Base-by-base conservation (phyloP, 1,140 invertebrate genomes). In the Papilio dardanus region DNA sequence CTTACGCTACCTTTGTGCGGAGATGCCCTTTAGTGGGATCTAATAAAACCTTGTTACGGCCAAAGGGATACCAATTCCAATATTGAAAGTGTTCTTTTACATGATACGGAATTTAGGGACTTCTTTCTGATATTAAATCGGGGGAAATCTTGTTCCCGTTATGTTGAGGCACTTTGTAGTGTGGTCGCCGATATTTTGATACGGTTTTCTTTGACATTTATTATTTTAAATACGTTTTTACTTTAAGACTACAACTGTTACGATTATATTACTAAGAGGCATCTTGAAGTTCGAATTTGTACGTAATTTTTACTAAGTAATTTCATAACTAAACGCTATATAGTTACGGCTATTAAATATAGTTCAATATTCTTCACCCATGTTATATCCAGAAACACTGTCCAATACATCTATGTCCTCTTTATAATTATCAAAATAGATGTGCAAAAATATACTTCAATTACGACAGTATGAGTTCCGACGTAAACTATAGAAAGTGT, bases 21-120 rank as follows among this genome's bases (percentile, higher is more conserved):
- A 82, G 86, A 87, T 90, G 88, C 88, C 90, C 91, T 92, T 92
- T 92, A 92, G 91, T 92, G 91, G 88, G 89, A 92, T 92, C 90
- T 92, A 92, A 92, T 92, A 92, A 92, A 92, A 92, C 91, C 91
- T 91, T 92, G 91, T 92, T 92, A 92, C 89, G 88, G 88, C 88
- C 90, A 92, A 91, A 92, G 91, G 91, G 90, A 92, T 91, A 92
- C 91, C 91, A 92, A 89, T 90, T 90, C 84, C 87, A 88, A 92
- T 92, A 92, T 92, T 92, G 91, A 91, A 92, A 91, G 90, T 92
- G 91, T 92, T 92, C 90, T 89, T 92, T 91, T 92, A 90, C 91
- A 92, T 92, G 90, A 92, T 92, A 92, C 83, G 90, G 91, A 92
- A 92, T 92, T 93, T 91, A 92, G 86, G 88, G 91, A 88, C 86